Percentiles rank a stretch among this genome's conserved stretches.
Conservation (phyloP, 2,113 vertebrate genomes). For the Pterophyllum scalare region DNA sequence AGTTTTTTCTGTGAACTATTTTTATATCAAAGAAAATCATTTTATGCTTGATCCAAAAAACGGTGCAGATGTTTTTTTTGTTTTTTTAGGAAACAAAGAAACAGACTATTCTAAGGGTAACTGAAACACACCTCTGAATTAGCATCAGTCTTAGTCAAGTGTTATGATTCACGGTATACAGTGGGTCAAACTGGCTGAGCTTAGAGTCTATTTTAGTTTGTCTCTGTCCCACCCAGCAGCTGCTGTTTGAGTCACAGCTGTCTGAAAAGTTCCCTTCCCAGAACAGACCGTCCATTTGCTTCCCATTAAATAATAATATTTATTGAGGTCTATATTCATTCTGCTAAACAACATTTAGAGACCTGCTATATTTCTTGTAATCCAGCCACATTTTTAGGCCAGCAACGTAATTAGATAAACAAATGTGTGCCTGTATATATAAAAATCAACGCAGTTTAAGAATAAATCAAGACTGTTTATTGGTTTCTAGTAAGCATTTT, state of each 20-base stretch:
- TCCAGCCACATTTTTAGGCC: neutral
- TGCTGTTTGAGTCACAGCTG: slow-evolving; percentile 67
- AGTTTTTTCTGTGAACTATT: slow-evolving; percentile 6
- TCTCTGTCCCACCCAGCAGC: slow-evolving; percentile 63
- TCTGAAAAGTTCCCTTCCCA: slow-evolving; percentile 47
- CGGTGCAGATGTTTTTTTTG: neutral
- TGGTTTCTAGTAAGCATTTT: no score
- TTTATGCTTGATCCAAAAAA: slow-evolving; percentile 2
- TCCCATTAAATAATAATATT: neutral
- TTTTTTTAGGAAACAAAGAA: neutral
- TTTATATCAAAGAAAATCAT: neutral
- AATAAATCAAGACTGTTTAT: no score
- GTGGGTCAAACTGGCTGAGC: slow-evolving; percentile 10
- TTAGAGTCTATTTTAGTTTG: slow-evolving; percentile 54
- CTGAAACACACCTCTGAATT: neutral
- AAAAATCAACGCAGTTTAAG: no score
- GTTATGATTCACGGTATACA: slow-evolving; percentile 40
- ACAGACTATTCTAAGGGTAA: neutral
- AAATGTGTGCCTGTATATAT: no score
- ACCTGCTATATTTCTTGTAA: neutral
- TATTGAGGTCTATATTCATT: neutral
- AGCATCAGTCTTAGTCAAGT: neutral
- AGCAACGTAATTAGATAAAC: neutral
- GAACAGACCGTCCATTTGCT: slow-evolving; percentile 2
- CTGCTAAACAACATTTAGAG: neutral